Percentiles rank a stretch among this genome's conserved stretches.
phyloP scores from a whole-genome alignment of 2,888 invertebrate species.

The Zygogramma bicolorata region DNA sequence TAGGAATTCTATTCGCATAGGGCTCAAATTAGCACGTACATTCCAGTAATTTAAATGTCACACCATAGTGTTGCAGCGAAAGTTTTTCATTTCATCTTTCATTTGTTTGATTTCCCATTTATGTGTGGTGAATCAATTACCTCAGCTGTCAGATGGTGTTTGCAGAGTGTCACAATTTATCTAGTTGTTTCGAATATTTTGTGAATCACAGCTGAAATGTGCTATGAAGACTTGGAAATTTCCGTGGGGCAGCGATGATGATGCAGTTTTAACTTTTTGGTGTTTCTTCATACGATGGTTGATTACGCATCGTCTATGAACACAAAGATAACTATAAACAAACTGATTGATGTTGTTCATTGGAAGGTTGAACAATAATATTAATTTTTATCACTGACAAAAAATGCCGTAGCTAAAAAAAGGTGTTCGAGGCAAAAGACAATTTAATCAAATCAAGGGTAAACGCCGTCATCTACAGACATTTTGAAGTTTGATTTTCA shows the following conservation, averaged over 20 bases:
- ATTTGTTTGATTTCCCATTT: neutral
- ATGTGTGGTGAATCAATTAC: neutral
- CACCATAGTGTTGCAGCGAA: neutral
- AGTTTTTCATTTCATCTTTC: neutral
- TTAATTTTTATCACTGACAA: no score
- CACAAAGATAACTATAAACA: no score
- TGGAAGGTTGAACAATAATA: no score
- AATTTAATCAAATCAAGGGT: no score
- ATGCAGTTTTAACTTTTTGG: neutral
- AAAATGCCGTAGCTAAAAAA: no score
- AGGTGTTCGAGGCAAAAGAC: no score
- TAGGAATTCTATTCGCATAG: conserved; percentile 25
- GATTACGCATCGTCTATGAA: no score
- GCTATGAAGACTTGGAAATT: neutral
- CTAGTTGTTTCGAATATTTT: neutral
- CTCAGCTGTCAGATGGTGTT: neutral
- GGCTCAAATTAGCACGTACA: neutral
- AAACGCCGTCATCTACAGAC: no score
- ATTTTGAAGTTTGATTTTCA: no score
- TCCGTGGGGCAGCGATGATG: neutral
- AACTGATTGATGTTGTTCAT: no score
- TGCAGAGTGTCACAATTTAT: neutral
- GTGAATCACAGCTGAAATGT: neutral
- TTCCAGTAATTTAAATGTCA: conserved; percentile 8
- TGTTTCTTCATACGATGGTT: no score